Conservation (phyloP, 2,113 vertebrate species). For the Euleptes europaea region DNA sequence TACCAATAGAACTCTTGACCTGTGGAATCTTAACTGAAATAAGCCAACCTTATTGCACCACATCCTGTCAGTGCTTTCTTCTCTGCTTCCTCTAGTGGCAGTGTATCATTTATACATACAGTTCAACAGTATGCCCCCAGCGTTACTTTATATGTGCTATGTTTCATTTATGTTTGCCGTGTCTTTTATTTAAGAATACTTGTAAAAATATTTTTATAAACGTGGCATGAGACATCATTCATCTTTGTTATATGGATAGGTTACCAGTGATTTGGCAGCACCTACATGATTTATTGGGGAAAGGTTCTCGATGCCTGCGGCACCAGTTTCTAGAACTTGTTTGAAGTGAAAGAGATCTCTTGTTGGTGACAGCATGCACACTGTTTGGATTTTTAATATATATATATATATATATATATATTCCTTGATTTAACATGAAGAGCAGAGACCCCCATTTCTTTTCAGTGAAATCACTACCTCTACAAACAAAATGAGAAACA, state of each 20-base stretch:
- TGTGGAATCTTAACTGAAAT: not conserved
- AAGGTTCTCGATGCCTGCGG: constrained; percentile 38
- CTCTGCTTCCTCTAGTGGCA: constrained; percentile 6
- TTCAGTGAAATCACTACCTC: constrained; percentile 1
- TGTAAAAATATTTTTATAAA: constrained; percentile 64
- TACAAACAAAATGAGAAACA: constrained; percentile 37
- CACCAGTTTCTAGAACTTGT: constrained; percentile 50
- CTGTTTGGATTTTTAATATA: constrained; percentile 44
- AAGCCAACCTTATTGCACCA: not conserved
- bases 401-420: not conserved
- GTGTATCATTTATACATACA: constrained; percentile 21
- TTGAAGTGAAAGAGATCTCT: constrained; percentile 45
- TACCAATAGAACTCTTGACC: not conserved
- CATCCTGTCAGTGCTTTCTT: constrained; percentile 10
- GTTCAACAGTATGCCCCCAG: constrained; percentile 25
- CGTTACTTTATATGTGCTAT: constrained; percentile 45
- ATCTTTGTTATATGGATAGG: constrained; percentile 48
- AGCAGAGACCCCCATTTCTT: not conserved
- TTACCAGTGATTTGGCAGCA: constrained; percentile 54
- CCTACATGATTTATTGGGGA: constrained; percentile 55
- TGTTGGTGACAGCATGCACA: constrained; percentile 47
- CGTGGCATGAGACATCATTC: constrained; percentile 44
- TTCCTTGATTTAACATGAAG: constrained; percentile 47
- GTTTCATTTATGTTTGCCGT: constrained; percentile 57
- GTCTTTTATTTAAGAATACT: constrained; percentile 64